phyloP scores from a whole-genome alignment of 2,797 vertebrate species.

The Eurystomus glaucurus region DNA sequence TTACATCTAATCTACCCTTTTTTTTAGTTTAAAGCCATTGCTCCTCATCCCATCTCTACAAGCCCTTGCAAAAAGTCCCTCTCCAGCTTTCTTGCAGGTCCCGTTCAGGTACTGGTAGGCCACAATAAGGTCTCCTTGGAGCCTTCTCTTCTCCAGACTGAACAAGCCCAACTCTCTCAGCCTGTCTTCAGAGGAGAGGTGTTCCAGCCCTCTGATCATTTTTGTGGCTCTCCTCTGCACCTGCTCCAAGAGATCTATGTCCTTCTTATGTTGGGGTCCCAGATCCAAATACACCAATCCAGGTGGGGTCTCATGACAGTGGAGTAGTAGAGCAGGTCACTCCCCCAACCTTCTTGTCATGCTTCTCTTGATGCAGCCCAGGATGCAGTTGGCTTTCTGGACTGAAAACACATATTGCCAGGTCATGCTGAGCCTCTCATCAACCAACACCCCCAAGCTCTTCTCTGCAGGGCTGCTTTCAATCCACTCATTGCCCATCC shows the following conservation, averaged over 20 bases:
- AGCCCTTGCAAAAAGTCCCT: neutral
- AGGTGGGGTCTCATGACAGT: neutral
- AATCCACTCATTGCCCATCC: neutral
- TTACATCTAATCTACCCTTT: neutral
- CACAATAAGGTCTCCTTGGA: neutral
- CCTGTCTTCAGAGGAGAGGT: neutral
- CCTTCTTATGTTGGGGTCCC: neutral
- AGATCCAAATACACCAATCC: neutral
- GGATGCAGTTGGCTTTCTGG: neutral
- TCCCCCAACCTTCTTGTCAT: neutral
- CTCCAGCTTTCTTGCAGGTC: neutral
- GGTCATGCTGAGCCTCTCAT: neutral
- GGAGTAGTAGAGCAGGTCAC: neutral
- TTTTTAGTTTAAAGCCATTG: neutral
- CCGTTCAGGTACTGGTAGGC: neutral
- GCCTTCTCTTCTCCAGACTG: neutral
- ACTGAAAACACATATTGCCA: neutral
- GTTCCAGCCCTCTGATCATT: neutral
- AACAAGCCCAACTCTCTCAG: neutral
- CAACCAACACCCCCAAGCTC: neutral
- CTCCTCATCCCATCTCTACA: neutral
- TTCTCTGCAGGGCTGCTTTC: neutral
- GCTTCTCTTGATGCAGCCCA: neutral
- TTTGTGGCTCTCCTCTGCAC: neutral
- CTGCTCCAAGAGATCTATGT: neutral